A percentile compares a stretch with the other conserved stretches of the same genome.
Evolutionary conservation across 1,140 invertebrate species (phyloP).

Genomic region (Pristionchus pacificus): DNA sequence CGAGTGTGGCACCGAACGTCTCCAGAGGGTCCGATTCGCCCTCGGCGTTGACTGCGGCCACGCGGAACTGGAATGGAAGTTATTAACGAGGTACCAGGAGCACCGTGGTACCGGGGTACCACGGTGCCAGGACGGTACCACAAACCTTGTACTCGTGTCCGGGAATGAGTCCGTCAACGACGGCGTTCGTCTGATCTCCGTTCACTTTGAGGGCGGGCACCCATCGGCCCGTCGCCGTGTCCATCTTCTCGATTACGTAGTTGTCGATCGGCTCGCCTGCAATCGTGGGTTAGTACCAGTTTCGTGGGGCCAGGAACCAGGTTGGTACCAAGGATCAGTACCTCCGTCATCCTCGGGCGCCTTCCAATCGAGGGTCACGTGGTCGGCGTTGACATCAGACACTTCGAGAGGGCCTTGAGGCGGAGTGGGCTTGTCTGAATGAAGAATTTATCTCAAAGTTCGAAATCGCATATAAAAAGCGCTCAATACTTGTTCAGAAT

Average conservation of each 20-base stretch:
- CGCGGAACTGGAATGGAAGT: constrained; percentile 69
- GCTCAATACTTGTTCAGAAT: no score
- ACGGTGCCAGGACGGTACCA: no score
- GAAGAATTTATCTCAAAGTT: constrained; percentile 53
- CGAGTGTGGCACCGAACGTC: constrained; percentile 85
- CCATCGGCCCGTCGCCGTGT: constrained; percentile 51
- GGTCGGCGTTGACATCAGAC: constrained; percentile 85
- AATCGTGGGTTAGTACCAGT: constrained; percentile 69
- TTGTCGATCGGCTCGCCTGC: constrained; percentile 77
- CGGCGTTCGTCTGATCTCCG: constrained; percentile 48
- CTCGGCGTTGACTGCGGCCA: constrained; percentile 96
- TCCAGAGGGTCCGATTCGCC: constrained; percentile 92
- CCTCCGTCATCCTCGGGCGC: constrained; percentile 57
- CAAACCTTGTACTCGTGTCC: constrained; percentile 82
- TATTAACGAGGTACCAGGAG: no score
- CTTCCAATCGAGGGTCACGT: constrained; percentile 89
- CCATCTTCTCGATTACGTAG: constrained; percentile 54
- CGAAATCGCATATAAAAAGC: no score
- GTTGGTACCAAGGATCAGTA: neutral
- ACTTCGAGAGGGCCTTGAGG: constrained; percentile 91
- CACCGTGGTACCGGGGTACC: no score
- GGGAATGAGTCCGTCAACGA: constrained; percentile 56
- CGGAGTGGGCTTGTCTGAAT: constrained; percentile 82
- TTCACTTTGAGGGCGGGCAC: constrained; percentile 48
- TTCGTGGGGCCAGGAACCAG: neutral